Conservation (phyloP, 2,888 invertebrate genomes). For the Blomia tropicalis region DNA sequence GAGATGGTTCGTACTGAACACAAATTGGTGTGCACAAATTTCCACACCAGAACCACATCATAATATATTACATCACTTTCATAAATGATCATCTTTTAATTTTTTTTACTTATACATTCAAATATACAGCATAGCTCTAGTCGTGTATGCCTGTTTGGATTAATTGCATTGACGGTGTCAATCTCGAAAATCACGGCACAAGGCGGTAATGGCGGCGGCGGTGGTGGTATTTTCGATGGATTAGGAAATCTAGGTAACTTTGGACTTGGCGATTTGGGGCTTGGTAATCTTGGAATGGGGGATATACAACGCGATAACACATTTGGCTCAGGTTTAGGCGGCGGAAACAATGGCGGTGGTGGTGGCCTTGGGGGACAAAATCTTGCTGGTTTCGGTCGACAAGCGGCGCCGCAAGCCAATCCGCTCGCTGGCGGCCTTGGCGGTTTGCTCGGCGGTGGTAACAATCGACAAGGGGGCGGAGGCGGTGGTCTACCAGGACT, state of each 20-base stretch:
- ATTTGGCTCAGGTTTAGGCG: conserved; percentile 12
- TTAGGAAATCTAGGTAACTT: conserved; percentile 18
- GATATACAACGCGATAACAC: not conserved
- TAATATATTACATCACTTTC: no score
- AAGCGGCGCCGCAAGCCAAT: not conserved
- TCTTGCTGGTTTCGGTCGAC: conserved; percentile 17
- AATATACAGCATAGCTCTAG: not conserved
- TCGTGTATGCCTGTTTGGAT: not conserved
- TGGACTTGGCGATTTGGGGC: conserved; percentile 20
- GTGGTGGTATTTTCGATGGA: conserved; percentile 13
- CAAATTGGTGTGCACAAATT: not conserved
- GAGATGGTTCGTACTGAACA: no score
- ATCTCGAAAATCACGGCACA: conserved; percentile 5
- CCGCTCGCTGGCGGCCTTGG: not conserved
- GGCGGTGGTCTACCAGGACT: not conserved
- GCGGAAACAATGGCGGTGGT: not conserved
- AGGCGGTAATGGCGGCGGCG: conserved; percentile 20
- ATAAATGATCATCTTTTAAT: not conserved
- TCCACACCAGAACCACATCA: not conserved
- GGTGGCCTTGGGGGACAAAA: conserved; percentile 12
- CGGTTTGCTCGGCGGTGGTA: not conserved
- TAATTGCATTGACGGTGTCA: not conserved
- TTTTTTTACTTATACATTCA: not conserved
- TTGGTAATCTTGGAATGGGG: conserved; percentile 19
- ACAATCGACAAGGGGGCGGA: not conserved